Evolutionary conservation across 2,797 vertebrate genomes (phyloP).

Genomic region (Eulemur coronatus): DNA sequence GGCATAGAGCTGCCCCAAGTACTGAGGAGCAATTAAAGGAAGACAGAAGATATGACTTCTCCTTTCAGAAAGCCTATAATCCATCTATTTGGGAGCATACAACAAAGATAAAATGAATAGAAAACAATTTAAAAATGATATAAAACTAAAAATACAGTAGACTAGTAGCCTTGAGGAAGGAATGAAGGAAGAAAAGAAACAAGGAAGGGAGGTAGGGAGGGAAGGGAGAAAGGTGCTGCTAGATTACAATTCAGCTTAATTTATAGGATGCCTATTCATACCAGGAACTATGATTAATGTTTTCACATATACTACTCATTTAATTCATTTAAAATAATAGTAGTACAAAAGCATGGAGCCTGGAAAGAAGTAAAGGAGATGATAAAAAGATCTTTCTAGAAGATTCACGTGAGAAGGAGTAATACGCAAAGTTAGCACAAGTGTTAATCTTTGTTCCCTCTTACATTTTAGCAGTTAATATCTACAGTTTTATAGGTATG

Average conservation of each 20-base stretch:
- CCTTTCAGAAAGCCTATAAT: neutral
- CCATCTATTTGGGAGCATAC: neutral
- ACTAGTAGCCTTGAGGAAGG: neutral
- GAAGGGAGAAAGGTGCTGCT: neutral
- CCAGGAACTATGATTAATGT: neutral
- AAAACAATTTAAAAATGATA: slow-evolving; percentile 21
- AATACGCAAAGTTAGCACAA: neutral
- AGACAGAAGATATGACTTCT: neutral
- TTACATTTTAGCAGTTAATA: neutral
- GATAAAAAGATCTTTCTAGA: neutral
- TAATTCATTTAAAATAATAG: slow-evolving; percentile 48
- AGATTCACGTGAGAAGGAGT: neutral
- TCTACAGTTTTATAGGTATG: neutral
- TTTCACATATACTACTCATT: slow-evolving; percentile 3
- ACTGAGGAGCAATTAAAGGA: neutral
- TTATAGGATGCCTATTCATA: neutral
- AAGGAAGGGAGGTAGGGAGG: neutral
- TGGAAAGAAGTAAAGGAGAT: slow-evolving; percentile 18
- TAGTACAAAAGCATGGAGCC: neutral
- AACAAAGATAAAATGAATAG: neutral
- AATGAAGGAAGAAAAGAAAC: neutral
- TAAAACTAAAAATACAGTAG: slow-evolving; percentile 15
- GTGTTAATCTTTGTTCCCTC: neutral
- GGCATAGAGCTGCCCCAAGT: neutral
- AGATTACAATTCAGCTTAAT: slow-evolving; percentile 15